These are phyloP conservation scores for Parauchenoglanis ngamensis DNA, from an alignment of 2,797 vertebrate genomes.

Conservation along the genomic window DNA sequence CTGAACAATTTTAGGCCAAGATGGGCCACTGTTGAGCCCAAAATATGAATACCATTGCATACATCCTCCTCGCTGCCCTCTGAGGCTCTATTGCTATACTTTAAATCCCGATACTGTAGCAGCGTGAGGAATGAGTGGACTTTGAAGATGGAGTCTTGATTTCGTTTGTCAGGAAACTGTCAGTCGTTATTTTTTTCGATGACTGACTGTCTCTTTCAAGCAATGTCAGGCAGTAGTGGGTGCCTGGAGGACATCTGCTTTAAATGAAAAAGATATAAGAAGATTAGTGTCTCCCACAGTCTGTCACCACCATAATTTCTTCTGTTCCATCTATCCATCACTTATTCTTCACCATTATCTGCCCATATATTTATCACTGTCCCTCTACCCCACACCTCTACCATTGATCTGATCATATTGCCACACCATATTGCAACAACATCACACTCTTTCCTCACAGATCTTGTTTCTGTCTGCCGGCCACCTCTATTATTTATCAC, in stretches of 20 bases:
- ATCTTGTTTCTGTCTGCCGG: conserved; percentile 26
- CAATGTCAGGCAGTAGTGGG: conserved; percentile 7
- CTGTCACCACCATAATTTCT: conserved; percentile 37
- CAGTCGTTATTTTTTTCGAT: conserved; percentile 22
- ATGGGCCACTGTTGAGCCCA: neutral
- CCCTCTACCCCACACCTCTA: conserved; percentile 10
- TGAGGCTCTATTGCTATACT: neutral
- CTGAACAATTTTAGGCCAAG: neutral
- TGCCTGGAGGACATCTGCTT: conserved; percentile 7
- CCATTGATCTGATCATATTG: conserved; percentile 1
- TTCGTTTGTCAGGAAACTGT: conserved; percentile 16
- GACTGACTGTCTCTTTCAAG: neutral
- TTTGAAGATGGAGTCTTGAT: conserved; percentile 24
- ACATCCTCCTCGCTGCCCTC: neutral
- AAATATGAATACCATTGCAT: conserved; percentile 11
- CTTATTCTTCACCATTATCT: conserved; percentile 24
- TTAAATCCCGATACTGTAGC: conserved; percentile 6
- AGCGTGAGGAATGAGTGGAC: conserved; percentile 29
- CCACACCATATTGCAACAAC: conserved; percentile 14
- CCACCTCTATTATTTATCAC: neutral
- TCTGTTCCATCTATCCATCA: conserved; percentile 19
- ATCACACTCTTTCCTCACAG: conserved; percentile 15
- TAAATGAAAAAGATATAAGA: conserved; percentile 31
- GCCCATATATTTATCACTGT: conserved; percentile 33
- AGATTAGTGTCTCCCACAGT: conserved; percentile 33